Base-by-base conservation (phyloP, 2,797 vertebrate species). In the Echiichthys vipera region DNA sequence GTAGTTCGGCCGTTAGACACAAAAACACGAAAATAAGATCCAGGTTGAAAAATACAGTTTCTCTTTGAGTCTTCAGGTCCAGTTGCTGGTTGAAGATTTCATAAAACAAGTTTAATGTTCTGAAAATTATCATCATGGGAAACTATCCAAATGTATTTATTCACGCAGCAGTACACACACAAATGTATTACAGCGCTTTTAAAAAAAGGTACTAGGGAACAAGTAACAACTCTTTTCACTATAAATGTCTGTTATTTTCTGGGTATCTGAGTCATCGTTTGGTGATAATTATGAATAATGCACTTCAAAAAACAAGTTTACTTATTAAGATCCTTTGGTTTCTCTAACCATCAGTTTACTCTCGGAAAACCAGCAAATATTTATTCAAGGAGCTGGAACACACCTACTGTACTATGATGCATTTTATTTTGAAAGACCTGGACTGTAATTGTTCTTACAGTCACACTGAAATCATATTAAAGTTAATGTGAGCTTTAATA, bases 161-260 rank as follows among this genome's bases (percentile, higher is more conserved):
- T 22, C 14, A 53, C 9, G 29, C 39, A 34, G 39, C 1, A 22
- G 62, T 20, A 53, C 27, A 58, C 17, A 50, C 34, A 64, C 12
- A 49, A 11, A 72, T 39, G 7, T 53, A 12, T 51, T 2, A 14
- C 45, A 14, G 29, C 46, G 29, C 25, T 29, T 46, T 7, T 12
- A 0, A 78, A 45, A 40, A 73, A 53, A 39, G 59, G 74, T 65
- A 65, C 67, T 18, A 14, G 12, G 5, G 25, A 53, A 9, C 15
- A 53, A 14, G 10, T 17, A 2, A 56, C 4, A 11, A 6, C 6
- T 34, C 7, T 27, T 61, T 27, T n/a, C 3, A 36, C 24, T 13
- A 37, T 37, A 5, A 37, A 3, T 43, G 13, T 5, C 36, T 18
- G 6, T 45, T 54, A 15, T 43, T 15, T 42, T 25, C 29, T 30